A percentile compares a stretch with the other conserved stretches of the same genome.
These are phyloP conservation scores for Marisa cornuarietis DNA, from an alignment of 1,140 invertebrate species.

Conservation along the genomic window DNA sequence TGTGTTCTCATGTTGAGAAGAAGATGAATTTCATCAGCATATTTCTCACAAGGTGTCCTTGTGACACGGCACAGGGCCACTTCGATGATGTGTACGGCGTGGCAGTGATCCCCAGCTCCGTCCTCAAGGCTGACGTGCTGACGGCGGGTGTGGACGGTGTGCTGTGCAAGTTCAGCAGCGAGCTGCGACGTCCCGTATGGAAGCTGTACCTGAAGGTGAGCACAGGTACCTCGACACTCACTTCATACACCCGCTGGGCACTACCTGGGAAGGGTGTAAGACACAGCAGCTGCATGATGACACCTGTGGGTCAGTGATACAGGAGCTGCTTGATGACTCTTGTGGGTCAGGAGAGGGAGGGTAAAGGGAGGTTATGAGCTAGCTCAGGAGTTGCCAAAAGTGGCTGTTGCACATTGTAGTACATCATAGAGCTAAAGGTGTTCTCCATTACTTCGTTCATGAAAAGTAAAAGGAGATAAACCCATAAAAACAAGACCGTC, in stretches of 20 bases:
- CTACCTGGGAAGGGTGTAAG: neutral
- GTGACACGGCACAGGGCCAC: conserved; percentile 43
- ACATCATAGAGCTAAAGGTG: neutral
- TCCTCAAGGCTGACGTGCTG: conserved; percentile 41
- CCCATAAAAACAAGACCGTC: conserved; percentile 11
- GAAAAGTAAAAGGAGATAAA: conserved; percentile 1
- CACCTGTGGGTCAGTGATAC: neutral
- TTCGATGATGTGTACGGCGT: conserved; percentile 47
- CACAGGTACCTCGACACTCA: neutral
- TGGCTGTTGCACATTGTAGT: no score
- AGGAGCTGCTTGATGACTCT: no score
- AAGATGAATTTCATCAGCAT: conserved; percentile 22
- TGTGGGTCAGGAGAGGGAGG: neutral
- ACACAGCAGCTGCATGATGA: neutral
- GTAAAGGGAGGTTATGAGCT: neutral
- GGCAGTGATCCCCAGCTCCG: conserved; percentile 20
- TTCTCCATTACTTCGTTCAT: neutral
- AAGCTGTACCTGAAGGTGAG: conserved; percentile 52
- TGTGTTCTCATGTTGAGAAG: neutral
- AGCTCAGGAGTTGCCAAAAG: neutral
- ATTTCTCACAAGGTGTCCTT: neutral
- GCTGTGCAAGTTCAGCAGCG: conserved; percentile 46
- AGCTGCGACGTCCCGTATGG: conserved; percentile 42
- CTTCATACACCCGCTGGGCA: neutral
- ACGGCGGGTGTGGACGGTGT: conserved; percentile 52